Evolutionary conservation across 2,888 invertebrate genomes (phyloP), one percentile per base, ranked within the genome.

Genomic region (Dolichomitus sp.): DNA sequence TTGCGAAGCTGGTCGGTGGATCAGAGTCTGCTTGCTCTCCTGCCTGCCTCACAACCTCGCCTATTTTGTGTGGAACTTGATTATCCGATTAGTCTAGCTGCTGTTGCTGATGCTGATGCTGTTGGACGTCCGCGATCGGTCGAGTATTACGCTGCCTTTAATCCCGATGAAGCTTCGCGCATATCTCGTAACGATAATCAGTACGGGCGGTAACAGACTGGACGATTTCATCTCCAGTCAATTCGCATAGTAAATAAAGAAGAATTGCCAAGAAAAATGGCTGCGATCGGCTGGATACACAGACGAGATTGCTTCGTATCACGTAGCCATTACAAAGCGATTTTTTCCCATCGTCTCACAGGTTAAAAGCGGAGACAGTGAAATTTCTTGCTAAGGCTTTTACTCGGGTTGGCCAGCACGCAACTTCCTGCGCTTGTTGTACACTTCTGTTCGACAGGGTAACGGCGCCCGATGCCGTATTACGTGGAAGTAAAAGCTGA

Each of bases 81-180:
- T 91, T 91, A 91, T 90, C 88, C 87, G 90, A 89, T 90, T 89
- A 88, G 87, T 85, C 87, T 85, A 85, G 84, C 86, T 85, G 83
- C 85, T 57, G 76, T 19, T 42, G 70, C 12, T 54, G 54, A 27
- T 37, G 61, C 17, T 61, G 37, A 19, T 61, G 81, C 66, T 74
- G 69, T 37, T 42, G 70, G 68, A 68, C 61, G 54, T 61, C 74
- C 74, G 14, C 74, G 70, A 80, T 81, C 77, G 63, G 30, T 81
- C 65, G 74, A 76, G 76, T 66, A 76, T 83, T 81, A 72, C 75
- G 69, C 40, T n/a, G 52, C 65, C 74, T 74, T 69, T 79, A 79
- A 74, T 75, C 74, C 63, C 65, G 50, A 54, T 48, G 54, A 74
- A 74, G 68, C 74, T 69, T 40, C 33, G 50, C 30, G 75, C 61